Conservation (phyloP, 2,888 invertebrate species). For the Notocelia uddmanniana region DNA sequence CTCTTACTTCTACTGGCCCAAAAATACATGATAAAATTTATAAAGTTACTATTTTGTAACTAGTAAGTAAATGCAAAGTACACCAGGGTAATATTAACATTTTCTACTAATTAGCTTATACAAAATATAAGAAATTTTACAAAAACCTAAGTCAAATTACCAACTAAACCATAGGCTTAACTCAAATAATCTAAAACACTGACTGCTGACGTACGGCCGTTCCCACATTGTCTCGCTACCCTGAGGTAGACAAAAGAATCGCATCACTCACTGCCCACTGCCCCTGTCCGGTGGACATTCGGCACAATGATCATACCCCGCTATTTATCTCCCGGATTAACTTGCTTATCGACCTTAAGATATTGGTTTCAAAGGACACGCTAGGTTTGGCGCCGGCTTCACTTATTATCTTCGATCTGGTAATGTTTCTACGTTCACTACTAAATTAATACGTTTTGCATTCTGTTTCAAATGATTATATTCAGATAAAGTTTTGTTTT, state of each 20-base stretch:
- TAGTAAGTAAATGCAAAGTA: no score
- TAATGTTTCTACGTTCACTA: background rate
- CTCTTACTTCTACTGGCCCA: no score
- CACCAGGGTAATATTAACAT: no score
- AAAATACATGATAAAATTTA: no score
- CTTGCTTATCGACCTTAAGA: slow-evolving; percentile 72
- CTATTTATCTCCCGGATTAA: slow-evolving; percentile 83
- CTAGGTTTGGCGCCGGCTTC: background rate
- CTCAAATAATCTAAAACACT: slow-evolving; percentile 52
- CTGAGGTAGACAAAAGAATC: slow-evolving; percentile 81
- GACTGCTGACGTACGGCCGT: slow-evolving; percentile 75
- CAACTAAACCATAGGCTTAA: background rate
- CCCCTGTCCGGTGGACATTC: slow-evolving; percentile 60
- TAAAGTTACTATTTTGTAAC: no score
- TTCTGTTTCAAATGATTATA: no score
- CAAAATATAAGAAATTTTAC: no score
- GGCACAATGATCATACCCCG: slow-evolving; percentile 71
- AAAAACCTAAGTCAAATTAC: background rate
- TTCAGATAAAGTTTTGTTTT: no score
- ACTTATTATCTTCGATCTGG: slow-evolving; percentile 14
- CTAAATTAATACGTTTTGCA: background rate
- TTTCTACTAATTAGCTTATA: no score
- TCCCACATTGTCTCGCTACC: slow-evolving; percentile 73
- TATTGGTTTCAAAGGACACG: slow-evolving; percentile 39
- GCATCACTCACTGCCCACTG: slow-evolving; percentile 78